Conservation (phyloP, 2,797 vertebrate genomes). For the Australoheros facetus region DNA sequence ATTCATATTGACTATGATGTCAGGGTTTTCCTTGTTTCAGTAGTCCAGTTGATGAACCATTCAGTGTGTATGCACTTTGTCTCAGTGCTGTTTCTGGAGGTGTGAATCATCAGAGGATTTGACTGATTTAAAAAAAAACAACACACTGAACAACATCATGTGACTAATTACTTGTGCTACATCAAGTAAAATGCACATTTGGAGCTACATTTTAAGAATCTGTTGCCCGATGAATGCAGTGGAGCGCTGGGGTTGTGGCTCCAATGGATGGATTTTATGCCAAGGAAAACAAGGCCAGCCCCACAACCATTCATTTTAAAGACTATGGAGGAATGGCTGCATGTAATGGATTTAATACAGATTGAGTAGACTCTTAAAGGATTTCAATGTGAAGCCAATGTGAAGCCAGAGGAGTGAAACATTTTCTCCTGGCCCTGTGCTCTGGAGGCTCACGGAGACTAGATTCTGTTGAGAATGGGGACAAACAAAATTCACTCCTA, state of each 20-base stretch:
- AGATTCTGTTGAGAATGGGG: slow-evolving; percentile 23
- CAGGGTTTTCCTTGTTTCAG: slow-evolving; percentile 36
- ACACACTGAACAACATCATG: slow-evolving; percentile 27
- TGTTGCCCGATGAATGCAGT: slow-evolving; percentile 32
- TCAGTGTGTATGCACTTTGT: not conserved
- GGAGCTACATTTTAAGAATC: slow-evolving; percentile 35
- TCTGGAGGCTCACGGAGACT: slow-evolving; percentile 39
- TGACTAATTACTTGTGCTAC: slow-evolving; percentile 31
- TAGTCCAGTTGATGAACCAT: slow-evolving; percentile 7
- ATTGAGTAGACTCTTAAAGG: slow-evolving; percentile 40
- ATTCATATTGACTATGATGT: slow-evolving; percentile 40
- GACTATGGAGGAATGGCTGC: slow-evolving; percentile 46
- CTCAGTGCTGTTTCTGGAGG: slow-evolving; percentile 22
- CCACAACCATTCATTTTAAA: slow-evolving; percentile 33
- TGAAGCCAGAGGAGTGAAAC: slow-evolving; percentile 56
- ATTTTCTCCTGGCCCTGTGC: slow-evolving; percentile 31
- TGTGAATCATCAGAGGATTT: slow-evolving; percentile 27
- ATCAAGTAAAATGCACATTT: slow-evolving; percentile 27
- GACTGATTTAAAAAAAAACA: slow-evolving; percentile 22
- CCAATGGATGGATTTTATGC: slow-evolving; percentile 57
- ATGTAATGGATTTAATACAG: slow-evolving; percentile 47
- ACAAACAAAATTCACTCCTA: slow-evolving; percentile 35
- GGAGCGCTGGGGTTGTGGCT: slow-evolving; percentile 33
- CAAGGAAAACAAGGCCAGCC: slow-evolving; percentile 55
- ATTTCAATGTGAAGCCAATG: slow-evolving; percentile 63